These are phyloP conservation scores for Nemoura dubitans DNA, from an alignment of 2,888 invertebrate species.

Conservation along the genomic window DNA sequence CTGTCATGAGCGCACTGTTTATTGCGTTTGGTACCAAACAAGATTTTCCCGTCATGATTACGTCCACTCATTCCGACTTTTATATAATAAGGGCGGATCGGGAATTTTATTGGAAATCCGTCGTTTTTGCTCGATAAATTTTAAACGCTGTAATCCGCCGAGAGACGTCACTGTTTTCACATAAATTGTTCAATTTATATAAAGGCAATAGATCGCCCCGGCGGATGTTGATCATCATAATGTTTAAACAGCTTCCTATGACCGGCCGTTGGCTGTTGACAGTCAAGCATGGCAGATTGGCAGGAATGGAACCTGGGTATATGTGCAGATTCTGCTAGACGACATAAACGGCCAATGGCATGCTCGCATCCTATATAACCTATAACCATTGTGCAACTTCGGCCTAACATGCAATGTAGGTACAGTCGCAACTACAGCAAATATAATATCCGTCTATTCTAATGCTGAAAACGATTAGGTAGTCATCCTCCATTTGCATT, in stretches of 20 bases:
- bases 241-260: not conserved
- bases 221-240: conserved; percentile 24
- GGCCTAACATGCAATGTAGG: too few relatives aligned
- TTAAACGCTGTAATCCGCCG: not conserved
- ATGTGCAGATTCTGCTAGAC: not conserved
- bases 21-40: too few relatives aligned
- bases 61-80: not conserved
- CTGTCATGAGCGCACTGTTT: too few relatives aligned
- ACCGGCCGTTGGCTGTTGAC: not conserved
- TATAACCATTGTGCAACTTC: too few relatives aligned
- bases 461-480: too few relatives aligned
- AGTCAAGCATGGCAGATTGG: not conserved
- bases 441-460: too few relatives aligned
- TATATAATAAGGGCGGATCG: not conserved
- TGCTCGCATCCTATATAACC: too few relatives aligned
- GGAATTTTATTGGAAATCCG: not conserved
- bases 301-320: not conserved
- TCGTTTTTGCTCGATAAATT: not conserved
- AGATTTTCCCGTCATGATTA: not conserved
- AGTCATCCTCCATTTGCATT: too few relatives aligned
- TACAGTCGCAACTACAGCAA: too few relatives aligned
- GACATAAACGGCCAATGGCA: too few relatives aligned
- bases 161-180: not conserved
- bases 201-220: not conserved
- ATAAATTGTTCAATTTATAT: not conserved